Conservation (phyloP, 2,888 invertebrate species). For the Bembecia ichneumoniformis region DNA sequence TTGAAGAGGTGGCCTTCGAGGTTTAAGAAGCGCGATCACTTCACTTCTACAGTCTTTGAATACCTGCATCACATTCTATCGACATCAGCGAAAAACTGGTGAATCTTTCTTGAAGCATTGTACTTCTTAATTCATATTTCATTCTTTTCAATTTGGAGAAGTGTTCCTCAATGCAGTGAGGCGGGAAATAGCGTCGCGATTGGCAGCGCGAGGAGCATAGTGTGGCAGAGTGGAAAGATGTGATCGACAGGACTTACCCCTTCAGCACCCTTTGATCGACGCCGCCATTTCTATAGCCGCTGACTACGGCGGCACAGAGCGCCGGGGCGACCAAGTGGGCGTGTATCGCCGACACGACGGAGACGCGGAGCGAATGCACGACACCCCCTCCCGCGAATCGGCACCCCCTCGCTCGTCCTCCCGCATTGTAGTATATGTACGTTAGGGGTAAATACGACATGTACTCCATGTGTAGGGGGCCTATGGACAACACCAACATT, state of each 20-base stretch:
- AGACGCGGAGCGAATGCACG: neutral
- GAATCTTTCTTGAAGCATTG: too few relatives aligned
- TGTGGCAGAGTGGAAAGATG: too few relatives aligned
- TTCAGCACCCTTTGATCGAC: conserved; percentile 19
- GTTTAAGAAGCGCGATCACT: too few relatives aligned
- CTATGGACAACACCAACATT: conserved; percentile 18
- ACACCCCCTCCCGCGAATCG: neutral
- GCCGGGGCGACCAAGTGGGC: conserved; percentile 31
- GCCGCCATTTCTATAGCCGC: conserved; percentile 14
- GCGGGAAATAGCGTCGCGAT: too few relatives aligned
- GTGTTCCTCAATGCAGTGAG: too few relatives aligned
- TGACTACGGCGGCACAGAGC: conserved; percentile 19
- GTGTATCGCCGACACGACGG: conserved; percentile 12
- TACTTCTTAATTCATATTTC: too few relatives aligned
- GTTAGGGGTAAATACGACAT: conserved; percentile 23
- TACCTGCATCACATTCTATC: too few relatives aligned
- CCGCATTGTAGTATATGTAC: conserved; percentile 34
- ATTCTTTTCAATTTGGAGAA: too few relatives aligned
- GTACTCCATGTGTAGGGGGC: conserved; percentile 32
- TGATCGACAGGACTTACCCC: conserved; percentile 23
- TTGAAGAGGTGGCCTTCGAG: too few relatives aligned
- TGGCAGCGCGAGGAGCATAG: too few relatives aligned
- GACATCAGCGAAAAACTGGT: too few relatives aligned
- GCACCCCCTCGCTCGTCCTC: conserved; percentile 3
- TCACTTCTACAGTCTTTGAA: too few relatives aligned